A percentile compares a stretch with the other conserved stretches of the same genome.
phyloP scores from a whole-genome alignment of 1,140 invertebrate species.

The Ylistrum balloti region DNA sequence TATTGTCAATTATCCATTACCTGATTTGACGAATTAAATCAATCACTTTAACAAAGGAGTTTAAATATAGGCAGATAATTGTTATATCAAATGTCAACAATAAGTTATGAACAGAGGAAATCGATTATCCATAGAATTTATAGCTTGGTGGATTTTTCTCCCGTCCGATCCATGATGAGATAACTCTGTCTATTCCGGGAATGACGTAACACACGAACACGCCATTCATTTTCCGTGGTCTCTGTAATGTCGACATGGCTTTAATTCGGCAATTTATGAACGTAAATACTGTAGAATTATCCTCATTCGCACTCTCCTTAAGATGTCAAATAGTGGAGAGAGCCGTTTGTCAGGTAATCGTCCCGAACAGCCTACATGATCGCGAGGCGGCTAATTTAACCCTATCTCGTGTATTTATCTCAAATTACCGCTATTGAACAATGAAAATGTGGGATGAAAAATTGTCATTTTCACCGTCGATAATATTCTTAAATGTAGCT shows the following conservation, averaged over 20 bases:
- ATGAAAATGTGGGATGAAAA: conserved; percentile 21
- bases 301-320: conserved; percentile 23
- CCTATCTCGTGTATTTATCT: conserved; percentile 39
- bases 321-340: background rate
- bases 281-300: conserved; percentile 2
- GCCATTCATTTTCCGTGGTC: background rate
- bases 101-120: background rate
- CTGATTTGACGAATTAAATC: background rate
- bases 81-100: background rate
- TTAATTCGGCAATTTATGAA: conserved; percentile 36
- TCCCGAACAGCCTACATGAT: background rate
- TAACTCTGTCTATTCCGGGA: background rate
- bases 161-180: background rate
- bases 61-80: background rate
- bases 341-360: conserved; percentile 31
- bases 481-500: conserved; percentile 40
- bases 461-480: conserved; percentile 34
- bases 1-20: background rate
- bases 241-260: conserved; percentile 6
- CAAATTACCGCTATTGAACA: conserved; percentile 28
- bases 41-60: background rate
- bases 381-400: conserved; percentile 12
- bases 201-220: background rate
- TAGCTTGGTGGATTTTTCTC: background rate
- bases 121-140: background rate